Evolutionary conservation across 2,113 vertebrate genomes (phyloP).

Genomic region (Scolopax mira): DNA sequence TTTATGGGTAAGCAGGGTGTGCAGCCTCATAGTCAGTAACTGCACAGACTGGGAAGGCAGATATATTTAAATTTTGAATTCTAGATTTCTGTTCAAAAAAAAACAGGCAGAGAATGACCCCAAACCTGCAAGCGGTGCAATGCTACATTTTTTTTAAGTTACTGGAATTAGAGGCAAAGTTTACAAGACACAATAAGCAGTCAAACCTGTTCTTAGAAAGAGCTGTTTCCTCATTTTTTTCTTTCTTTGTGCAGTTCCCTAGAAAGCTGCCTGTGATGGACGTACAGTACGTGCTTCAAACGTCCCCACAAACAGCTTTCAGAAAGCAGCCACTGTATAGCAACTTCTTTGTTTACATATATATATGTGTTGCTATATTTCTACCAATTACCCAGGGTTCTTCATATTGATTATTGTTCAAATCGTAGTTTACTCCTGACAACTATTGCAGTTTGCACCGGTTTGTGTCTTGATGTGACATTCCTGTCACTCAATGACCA

Average conservation of each 20-base stretch:
- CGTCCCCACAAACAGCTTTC: background rate
- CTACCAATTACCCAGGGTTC: background rate
- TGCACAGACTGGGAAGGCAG: background rate
- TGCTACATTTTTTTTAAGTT: background rate
- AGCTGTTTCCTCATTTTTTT: background rate
- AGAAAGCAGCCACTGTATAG: background rate
- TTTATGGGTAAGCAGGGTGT: background rate
- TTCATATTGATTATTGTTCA: background rate
- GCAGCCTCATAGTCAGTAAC: background rate
- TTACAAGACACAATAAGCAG: background rate
- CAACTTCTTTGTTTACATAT: background rate
- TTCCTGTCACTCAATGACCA: background rate
- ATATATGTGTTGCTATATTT: background rate
- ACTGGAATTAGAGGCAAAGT: background rate
- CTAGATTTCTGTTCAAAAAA: background rate
- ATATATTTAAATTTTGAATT: background rate
- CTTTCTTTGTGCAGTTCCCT: background rate
- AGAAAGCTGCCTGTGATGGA: background rate
- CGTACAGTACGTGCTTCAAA: rapidly evolving
- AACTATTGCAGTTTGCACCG: background rate
- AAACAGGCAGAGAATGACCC: background rate
- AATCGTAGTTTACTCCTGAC: background rate
- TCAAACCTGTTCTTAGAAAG: background rate
- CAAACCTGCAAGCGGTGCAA: background rate
- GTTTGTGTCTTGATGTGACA: background rate